Evolutionary conservation across 2,888 invertebrate species (phyloP), one percentile per base, ranked within the genome.

Genomic region (Monochamus alternatus): DNA sequence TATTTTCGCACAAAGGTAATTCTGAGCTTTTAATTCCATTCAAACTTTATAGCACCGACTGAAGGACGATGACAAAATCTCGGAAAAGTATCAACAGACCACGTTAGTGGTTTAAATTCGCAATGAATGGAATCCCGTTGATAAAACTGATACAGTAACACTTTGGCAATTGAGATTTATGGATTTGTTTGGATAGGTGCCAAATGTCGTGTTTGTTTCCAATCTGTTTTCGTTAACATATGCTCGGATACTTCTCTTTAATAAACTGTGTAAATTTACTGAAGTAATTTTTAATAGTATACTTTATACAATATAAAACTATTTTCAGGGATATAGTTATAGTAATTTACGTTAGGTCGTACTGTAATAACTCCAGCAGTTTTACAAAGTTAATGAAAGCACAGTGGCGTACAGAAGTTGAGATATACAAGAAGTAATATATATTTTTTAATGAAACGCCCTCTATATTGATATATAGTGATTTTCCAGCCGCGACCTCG

Each of bases 111-210:
- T 66, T 66, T 38, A 51, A 47, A 66, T 66, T 52, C 52, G 51
- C 52, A 52, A 66, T 52, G 66, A 31, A 32, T 52, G 2, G 52
- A 5, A 52, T 32, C 32, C 51, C 32, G 12, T 47, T 66, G 52
- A 52, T 66, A 66, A 66, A 66, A 52, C 52, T 52, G 66, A 30
- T 3, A 14, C 44, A 51, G 14, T 9, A 47, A 64, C 22, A 30
- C 9, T 47, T 44, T 64, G 30, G 14, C 64, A 64, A 30, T 64
- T 64, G 47, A 51, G 64, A 64, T 22, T 12, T 30, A 51, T 64
- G 47, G 14, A 64, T 47, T 64, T 64, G 55, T 7, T 55, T 55
- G 22, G 55, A 55, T 55, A 14, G 55, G 5, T 55, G 7, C 55
- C 55, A 55, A 55, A 55, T 51, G 14, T 55, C 0, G 14, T 22